These are phyloP conservation scores for Cossypha dichroa DNA, from an alignment of 2,797 vertebrate species.

Conservation along the genomic window DNA sequence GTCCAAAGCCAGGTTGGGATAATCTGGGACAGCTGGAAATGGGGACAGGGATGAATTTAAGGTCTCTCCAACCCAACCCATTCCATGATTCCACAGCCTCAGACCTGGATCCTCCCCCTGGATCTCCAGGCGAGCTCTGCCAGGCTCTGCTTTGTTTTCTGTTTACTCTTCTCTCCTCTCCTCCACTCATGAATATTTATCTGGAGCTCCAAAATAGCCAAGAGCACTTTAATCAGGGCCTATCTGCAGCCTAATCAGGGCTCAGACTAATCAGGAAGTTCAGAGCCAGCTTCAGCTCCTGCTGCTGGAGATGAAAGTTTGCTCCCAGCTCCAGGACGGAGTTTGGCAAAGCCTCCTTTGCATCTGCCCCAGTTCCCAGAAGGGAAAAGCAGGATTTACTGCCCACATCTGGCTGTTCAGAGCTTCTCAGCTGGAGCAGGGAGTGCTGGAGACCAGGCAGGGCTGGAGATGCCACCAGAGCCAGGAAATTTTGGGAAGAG, in stretches of 20 bases:
- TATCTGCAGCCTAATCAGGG: conserved; percentile 73
- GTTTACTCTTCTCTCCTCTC: conserved; percentile 49
- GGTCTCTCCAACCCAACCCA: neutral
- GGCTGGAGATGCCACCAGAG: neutral
- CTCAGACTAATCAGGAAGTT: conserved; percentile 70
- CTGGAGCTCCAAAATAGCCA: conserved; percentile 71
- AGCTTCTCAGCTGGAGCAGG: neutral
- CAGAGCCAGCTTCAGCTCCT: conserved; percentile 26
- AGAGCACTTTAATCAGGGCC: conserved; percentile 74
- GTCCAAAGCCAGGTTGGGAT: neutral
- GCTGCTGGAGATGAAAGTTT: conserved; percentile 31
- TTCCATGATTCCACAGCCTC: accelerated
- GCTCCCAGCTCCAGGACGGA: neutral
- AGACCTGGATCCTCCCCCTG: neutral
- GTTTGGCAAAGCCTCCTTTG: neutral
- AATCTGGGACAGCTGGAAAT: accelerated
- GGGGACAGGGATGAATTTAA: no score
- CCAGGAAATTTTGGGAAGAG: neutral
- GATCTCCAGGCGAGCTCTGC: neutral
- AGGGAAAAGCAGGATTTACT: neutral
- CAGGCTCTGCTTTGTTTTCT: conserved; percentile 19
- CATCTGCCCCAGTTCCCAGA: neutral
- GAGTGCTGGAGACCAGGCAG: neutral
- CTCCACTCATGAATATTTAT: conserved; percentile 76
- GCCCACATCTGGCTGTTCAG: neutral